Evolutionary conservation across 2,797 vertebrate species (phyloP).

Genomic region (Pogonophryne albipinna): DNA sequence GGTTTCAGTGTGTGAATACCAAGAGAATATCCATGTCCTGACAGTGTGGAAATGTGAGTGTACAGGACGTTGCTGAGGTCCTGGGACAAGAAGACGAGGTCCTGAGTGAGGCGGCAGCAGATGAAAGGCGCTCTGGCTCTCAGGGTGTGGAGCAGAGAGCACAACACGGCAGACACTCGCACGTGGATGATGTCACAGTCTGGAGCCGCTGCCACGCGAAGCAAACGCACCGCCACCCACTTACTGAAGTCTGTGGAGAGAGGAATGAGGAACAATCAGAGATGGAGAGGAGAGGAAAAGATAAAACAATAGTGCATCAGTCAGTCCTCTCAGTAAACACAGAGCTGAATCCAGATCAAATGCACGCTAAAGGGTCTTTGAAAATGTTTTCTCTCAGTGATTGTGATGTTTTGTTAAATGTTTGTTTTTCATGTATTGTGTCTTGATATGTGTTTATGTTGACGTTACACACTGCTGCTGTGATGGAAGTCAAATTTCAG

Average conservation of each 20-base stretch:
- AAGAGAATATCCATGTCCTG: conserved; percentile 35
- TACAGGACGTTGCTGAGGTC: conserved; percentile 81
- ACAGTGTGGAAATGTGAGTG: conserved; percentile 50
- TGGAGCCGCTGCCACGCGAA: conserved; percentile 92
- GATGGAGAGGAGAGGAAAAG: neutral
- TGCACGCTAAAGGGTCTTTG: too few relatives aligned
- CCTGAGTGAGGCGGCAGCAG: conserved; percentile 87
- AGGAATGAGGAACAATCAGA: neutral
- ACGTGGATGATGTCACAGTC: conserved; percentile 89
- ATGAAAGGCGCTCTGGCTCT: conserved; percentile 88
- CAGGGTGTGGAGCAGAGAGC: conserved; percentile 92
- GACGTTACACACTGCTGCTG: too few relatives aligned
- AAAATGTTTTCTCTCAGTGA: too few relatives aligned
- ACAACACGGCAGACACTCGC: conserved; percentile 89
- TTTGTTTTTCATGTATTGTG: too few relatives aligned
- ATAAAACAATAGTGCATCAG: too few relatives aligned
- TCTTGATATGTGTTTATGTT: too few relatives aligned
- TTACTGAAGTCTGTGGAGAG: conserved; percentile 90
- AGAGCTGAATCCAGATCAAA: too few relatives aligned
- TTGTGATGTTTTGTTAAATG: too few relatives aligned
- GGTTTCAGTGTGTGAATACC: conserved; percentile 23
- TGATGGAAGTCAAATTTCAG: too few relatives aligned
- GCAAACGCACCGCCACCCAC: conserved; percentile 93
- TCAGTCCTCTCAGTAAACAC: too few relatives aligned
- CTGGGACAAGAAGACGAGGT: conserved; percentile 88